Evolutionary conservation across 30 jellyfish, hydroid and myxozoan species (phyloP).

Genomic region (Aurelia sp.): DNA sequence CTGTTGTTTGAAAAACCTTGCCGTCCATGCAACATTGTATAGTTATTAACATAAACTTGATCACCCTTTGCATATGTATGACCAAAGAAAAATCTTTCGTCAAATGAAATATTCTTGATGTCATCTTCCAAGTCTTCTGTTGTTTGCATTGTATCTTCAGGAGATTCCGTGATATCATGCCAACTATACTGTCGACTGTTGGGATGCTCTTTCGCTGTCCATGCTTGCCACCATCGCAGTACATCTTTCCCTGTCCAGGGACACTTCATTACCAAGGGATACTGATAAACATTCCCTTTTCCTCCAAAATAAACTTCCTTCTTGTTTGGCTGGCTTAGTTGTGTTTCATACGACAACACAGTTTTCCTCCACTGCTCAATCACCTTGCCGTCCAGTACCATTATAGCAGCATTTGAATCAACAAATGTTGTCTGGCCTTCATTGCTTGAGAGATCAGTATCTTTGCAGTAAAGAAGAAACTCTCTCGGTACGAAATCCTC

Average conservation of each 20-base stretch:
- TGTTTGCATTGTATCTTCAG: neutral
- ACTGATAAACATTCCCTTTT: conserved; percentile 27
- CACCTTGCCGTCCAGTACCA: conserved; percentile 10
- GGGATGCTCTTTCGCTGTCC: conserved; percentile 49
- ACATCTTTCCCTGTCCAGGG: conserved; percentile 63
- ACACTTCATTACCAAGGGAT: conserved; percentile 46
- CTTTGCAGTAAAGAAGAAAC: conserved; percentile 1
- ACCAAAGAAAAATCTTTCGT: conserved; percentile 46
- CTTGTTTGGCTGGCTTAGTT: no score
- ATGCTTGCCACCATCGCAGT: conserved; percentile 61
- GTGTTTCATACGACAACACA: conserved; percentile 1
- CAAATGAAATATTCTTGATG: conserved; percentile 17
- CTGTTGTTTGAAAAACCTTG: conserved; percentile 26
- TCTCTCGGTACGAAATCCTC: conserved; percentile 50
- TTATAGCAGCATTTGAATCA: conserved; percentile 49
- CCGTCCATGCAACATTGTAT: conserved; percentile 63
- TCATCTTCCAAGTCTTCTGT: conserved; percentile 40
- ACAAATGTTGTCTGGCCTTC: conserved; percentile 54
- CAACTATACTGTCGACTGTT: conserved; percentile 38
- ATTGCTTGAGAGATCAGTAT: conserved; percentile 3
- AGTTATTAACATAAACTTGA: conserved; percentile 58
- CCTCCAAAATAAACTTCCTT: conserved; percentile 56
- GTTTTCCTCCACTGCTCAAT: conserved; percentile 44
- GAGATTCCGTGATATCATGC: conserved; percentile 8
- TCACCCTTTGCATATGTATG: conserved; percentile 59